Conservation (phyloP, 2,888 invertebrate genomes). For the Drosophila mercatorum region DNA sequence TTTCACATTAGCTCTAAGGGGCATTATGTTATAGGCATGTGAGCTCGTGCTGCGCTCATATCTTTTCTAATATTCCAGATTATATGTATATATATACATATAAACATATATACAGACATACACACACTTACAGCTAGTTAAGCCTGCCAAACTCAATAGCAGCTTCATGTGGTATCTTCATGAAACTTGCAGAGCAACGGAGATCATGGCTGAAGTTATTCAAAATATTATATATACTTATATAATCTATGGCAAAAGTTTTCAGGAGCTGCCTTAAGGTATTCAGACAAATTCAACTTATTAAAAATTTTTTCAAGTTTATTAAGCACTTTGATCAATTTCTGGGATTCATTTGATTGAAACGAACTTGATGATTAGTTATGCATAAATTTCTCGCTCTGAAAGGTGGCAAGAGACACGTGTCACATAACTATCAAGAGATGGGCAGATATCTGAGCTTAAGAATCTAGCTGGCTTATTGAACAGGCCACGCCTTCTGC, state of each 20-base stretch:
- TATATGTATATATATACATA: not conserved
- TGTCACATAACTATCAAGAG: not conserved
- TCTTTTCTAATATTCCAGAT: not conserved
- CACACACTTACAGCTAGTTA: not conserved
- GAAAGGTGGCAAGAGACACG: not conserved
- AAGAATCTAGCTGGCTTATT: not conserved
- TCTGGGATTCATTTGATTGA: not conserved
- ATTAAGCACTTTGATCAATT: not conserved
- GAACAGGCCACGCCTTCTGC: not conserved
- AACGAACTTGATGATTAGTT: not conserved
- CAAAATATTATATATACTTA: not conserved
- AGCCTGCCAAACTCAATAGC: not conserved
- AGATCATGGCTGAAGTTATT: not conserved
- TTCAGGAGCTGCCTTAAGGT: no score
- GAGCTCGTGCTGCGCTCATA: not conserved
- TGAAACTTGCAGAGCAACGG: not conserved
- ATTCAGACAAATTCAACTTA: no score
- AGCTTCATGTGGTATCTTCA: not conserved
- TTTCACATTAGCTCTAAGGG: not conserved
- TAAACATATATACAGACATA: no score
- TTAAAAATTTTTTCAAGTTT: not conserved
- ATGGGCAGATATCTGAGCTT: not conserved
- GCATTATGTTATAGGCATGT: not conserved
- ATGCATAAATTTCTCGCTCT: not conserved
- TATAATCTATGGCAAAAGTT: no score